Percentiles rank a stretch among this genome's conserved stretches.
These are phyloP conservation scores for Gari tellinella DNA, from an alignment of 2,888 invertebrate species.

Conservation along the genomic window DNA sequence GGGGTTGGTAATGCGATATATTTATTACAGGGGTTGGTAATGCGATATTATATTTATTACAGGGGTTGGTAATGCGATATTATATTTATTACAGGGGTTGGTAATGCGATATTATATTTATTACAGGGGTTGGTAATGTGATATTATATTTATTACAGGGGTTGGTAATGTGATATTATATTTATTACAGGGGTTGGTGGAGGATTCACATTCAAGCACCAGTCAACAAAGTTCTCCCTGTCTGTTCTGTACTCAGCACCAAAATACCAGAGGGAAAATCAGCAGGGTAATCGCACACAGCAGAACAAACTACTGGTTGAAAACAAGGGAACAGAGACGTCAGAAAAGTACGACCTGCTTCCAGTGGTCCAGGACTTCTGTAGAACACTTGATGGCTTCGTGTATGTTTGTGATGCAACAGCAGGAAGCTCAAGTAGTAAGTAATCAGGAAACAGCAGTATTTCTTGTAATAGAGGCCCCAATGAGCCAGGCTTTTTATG, in stretches of 20 bases:
- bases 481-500: too few species aligned
- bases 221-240: conserved; percentile 68
- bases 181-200: conserved; percentile 78
- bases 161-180: too few species aligned
- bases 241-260: conserved; percentile 76
- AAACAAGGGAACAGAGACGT: conserved; percentile 33
- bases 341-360: conserved; percentile 69
- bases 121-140: too few species aligned
- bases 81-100: too few species aligned
- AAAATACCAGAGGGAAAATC: conserved; percentile 68
- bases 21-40: too few species aligned
- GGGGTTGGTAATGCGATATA: too few species aligned
- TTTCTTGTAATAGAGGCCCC: too few species aligned
- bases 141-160: too few species aligned
- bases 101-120: too few species aligned
- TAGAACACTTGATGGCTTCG: conserved; percentile 79
- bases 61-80: too few species aligned
- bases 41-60: too few species aligned
- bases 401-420: conserved; percentile 81
- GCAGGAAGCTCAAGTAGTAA: conserved; percentile 39
- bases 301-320: conserved; percentile 68
- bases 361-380: conserved; percentile 79
- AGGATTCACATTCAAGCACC: conserved; percentile 72
- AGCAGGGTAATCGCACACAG: conserved; percentile 57
- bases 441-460: too few species aligned